A percentile compares a stretch with the other conserved stretches of the same genome.
Evolutionary conservation across 2,888 invertebrate genomes (phyloP).

Genomic region (Eupithecia centaureata): DNA sequence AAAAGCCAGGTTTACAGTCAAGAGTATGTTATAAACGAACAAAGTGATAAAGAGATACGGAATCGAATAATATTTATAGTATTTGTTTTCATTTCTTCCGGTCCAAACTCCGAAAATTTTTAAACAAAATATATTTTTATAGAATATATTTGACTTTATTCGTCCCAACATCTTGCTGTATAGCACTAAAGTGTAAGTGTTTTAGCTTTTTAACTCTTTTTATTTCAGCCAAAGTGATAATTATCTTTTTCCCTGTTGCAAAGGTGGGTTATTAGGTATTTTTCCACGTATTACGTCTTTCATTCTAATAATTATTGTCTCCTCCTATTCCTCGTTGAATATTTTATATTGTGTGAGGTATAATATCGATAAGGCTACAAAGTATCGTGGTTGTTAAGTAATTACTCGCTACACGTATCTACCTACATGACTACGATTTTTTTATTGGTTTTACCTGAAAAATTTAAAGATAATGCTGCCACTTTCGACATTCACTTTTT

Average conservation of each 20-base stretch:
- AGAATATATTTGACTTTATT: slow-evolving; percentile 57
- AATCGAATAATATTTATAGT: slow-evolving; percentile 62
- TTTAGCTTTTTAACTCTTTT: slow-evolving; percentile 27
- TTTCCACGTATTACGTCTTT: slow-evolving; percentile 49
- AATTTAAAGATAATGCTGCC: background rate
- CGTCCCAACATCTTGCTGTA: slow-evolving; percentile 38
- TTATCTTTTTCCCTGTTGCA: slow-evolving; percentile 40
- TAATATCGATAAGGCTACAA: background rate
- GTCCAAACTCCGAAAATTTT: slow-evolving; percentile 68
- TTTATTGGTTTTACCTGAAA: too few relatives aligned
- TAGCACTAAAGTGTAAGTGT: slow-evolving; percentile 12
- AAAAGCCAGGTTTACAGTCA: slow-evolving; percentile 63
- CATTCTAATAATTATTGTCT: slow-evolving; percentile 39
- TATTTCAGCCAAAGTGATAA: slow-evolving; percentile 45
- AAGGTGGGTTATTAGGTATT: slow-evolving; percentile 52
- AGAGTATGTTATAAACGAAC: slow-evolving; percentile 57
- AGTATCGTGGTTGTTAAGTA: background rate
- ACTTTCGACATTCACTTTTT: too few relatives aligned
- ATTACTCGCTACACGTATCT: background rate
- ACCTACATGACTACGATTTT: background rate
- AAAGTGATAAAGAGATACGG: slow-evolving; percentile 55
- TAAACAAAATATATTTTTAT: slow-evolving; percentile 54
- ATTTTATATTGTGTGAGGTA: background rate
- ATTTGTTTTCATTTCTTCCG: slow-evolving; percentile 49
- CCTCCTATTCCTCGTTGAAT: slow-evolving; percentile 23